Evolutionary conservation across 2,797 vertebrate genomes (phyloP).

Genomic region (Pelodytes ibericus): DNA sequence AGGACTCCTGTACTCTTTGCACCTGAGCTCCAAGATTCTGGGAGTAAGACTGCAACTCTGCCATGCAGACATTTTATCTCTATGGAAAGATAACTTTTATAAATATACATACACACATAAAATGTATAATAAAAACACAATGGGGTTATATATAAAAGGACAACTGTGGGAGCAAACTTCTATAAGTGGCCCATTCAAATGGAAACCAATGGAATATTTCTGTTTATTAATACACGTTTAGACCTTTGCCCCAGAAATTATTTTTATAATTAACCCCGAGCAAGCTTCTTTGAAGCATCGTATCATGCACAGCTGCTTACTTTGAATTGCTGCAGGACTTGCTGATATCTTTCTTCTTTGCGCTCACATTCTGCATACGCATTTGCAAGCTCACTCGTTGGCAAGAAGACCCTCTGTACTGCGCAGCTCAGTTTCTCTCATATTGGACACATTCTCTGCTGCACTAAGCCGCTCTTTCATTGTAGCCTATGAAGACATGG

Average conservation of each 20-base stretch:
- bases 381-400: constrained; percentile 22
- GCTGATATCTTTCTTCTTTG: constrained; percentile 13
- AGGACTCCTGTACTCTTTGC: constrained; percentile 73
- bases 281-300: no score
- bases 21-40: constrained; percentile 73
- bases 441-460: neutral
- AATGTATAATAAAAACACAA: no score
- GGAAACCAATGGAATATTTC: no score
- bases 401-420: constrained; percentile 12
- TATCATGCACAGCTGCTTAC: neutral
- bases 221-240: no score
- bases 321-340: constrained; percentile 30
- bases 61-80: constrained; percentile 73
- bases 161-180: no score
- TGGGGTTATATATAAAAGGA: no score
- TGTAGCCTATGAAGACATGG: constrained; percentile 6
- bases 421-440: neutral
- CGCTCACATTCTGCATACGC: constrained; percentile 47
- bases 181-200: no score
- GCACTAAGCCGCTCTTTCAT: constrained; percentile 15
- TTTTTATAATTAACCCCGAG: no score
- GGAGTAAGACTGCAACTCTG: constrained; percentile 66
- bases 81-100: constrained; percentile 57
- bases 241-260: no score
- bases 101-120: neutral